Evolutionary conservation across 2,888 invertebrate species (phyloP).

Genomic region (Phyllotreta striolata): DNA sequence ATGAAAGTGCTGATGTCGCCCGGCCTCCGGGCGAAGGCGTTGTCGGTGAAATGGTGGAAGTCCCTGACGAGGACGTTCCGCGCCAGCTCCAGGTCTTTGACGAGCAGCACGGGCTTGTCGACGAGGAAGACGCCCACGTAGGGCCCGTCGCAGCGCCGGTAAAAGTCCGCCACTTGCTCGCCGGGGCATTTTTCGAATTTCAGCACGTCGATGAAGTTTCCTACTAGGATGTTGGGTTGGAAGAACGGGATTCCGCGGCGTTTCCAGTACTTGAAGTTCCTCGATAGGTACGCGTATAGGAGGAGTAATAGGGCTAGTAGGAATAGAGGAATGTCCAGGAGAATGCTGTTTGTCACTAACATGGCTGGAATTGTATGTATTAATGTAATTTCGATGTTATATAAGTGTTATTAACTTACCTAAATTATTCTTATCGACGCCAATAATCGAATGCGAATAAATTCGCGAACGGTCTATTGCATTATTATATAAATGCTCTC

Average conservation of each 20-base stretch:
- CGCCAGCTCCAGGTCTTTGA: conserved; percentile 61
- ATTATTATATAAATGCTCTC: too few species aligned
- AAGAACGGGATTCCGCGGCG: conserved; percentile 56
- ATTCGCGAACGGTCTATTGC: conserved; percentile 37
- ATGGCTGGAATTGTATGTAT: too few species aligned
- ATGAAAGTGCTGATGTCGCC: conserved; percentile 14
- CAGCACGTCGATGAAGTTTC: conserved; percentile 58
- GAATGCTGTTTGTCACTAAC: too few species aligned
- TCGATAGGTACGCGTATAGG: conserved; percentile 54
- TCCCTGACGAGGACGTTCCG: conserved; percentile 62
- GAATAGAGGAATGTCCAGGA: too few species aligned
- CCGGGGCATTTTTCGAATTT: conserved; percentile 45
- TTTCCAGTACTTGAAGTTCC: conserved; percentile 60
- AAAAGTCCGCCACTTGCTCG: conserved; percentile 34
- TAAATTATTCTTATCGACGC: too few species aligned
- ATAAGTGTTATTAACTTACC: too few species aligned
- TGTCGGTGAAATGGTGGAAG: conserved; percentile 62
- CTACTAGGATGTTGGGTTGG: conserved; percentile 58
- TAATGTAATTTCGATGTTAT: too few species aligned
- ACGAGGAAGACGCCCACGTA: conserved; percentile 63
- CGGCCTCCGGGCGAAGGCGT: conserved; percentile 55
- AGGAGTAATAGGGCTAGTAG: conserved; percentile 1
- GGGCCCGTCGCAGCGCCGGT: conserved; percentile 43
- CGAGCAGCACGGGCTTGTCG: conserved; percentile 60
- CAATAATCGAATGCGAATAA: conserved; percentile 5